Evolutionary conservation across 1,140 invertebrate genomes (phyloP), one percentile per base, ranked within the genome.

Genomic region (Parasteatoda tepidariorum): DNA sequence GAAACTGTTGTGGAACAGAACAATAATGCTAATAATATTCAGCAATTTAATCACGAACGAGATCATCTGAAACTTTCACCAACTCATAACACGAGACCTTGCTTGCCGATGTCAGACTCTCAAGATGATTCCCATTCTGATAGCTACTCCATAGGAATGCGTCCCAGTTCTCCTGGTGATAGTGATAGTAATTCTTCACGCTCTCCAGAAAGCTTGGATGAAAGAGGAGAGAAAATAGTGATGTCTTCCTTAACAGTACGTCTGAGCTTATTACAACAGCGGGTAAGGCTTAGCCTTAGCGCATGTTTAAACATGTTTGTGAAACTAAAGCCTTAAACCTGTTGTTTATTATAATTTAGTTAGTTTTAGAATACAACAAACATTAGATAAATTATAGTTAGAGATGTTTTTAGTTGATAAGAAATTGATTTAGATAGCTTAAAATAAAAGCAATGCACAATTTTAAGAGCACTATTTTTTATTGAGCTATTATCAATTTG

Each of bases 171-270:
- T 13, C 78, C 78, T 7, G 30, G 48, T 48, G 78, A 81, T 30
- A 81, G 78, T 61, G 78, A 70, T 31, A 81, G 78, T 7, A 81
- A 81, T 28, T 70, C 67, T 9, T 78, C 75, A 22, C 48, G 62
- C 66, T 48, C 61, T 6, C 75, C 75, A 41, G 78, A 81, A 22
- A 81, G 55, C 6, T 30, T 81, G 48, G 78, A 70, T 18, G 75
- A 79, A 9, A 68, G 78, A 59, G 78, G 64, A 48, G 78, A 70
- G 15, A 78, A 78, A 24, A 78, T 78, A 33, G 31, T 48, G 2
- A 70, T 81, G 78, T 62, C 78, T 41, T 70, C 78, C 13, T 61
- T 81, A 30, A 54, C 78, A 18, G 66, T 81, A 7, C 64, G 78
- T 59, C 34, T 81, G 22, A 30, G 62, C 24, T n/a, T 81, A 7